phyloP scores from a whole-genome alignment of 2,888 invertebrate species.

The Nomada ruficornis region DNA sequence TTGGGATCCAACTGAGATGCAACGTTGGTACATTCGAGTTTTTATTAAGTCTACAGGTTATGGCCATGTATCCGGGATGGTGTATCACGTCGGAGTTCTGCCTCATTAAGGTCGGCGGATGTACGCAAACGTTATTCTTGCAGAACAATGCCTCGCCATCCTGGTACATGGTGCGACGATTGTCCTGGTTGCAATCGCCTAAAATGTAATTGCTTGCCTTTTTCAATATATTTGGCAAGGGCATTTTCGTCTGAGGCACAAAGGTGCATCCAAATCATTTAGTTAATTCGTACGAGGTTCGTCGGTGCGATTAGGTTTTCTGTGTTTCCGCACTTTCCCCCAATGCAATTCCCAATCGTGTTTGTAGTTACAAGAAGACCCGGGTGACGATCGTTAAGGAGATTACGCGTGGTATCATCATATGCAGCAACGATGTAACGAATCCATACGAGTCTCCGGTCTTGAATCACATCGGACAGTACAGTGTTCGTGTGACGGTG shows the following conservation, averaged over 20 bases:
- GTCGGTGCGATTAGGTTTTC: neutral
- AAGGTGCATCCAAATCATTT: slow-evolving; percentile 42
- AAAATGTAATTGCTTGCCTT: slow-evolving; percentile 92
- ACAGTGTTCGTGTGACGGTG: neutral
- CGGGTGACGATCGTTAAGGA: slow-evolving; percentile 20
- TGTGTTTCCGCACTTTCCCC: neutral
- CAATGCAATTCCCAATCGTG: neutral
- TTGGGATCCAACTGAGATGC: slow-evolving; percentile 97
- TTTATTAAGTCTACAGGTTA: slow-evolving; percentile 93
- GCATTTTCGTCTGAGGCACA: slow-evolving; percentile 85
- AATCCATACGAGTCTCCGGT: neutral
- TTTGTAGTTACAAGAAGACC: neutral
- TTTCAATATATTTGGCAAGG: slow-evolving; percentile 90
- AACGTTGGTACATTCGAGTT: slow-evolving; percentile 92
- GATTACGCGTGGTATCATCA: slow-evolving; percentile 20
- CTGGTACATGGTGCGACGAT: slow-evolving; percentile 87
- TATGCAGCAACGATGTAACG: neutral
- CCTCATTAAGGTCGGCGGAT: slow-evolving; percentile 94
- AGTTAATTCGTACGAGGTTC: slow-evolving; percentile 29
- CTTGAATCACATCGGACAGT: neutral
- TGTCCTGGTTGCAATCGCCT: slow-evolving; percentile 88
- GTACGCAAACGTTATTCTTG: slow-evolving; percentile 99
- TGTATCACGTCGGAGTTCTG: slow-evolving; percentile 94
- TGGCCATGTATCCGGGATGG: slow-evolving; percentile 96
- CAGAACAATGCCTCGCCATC: slow-evolving; percentile 95